Base-by-base conservation (phyloP, 2,113 vertebrate genomes). In the Ardeotis arabs region DNA sequence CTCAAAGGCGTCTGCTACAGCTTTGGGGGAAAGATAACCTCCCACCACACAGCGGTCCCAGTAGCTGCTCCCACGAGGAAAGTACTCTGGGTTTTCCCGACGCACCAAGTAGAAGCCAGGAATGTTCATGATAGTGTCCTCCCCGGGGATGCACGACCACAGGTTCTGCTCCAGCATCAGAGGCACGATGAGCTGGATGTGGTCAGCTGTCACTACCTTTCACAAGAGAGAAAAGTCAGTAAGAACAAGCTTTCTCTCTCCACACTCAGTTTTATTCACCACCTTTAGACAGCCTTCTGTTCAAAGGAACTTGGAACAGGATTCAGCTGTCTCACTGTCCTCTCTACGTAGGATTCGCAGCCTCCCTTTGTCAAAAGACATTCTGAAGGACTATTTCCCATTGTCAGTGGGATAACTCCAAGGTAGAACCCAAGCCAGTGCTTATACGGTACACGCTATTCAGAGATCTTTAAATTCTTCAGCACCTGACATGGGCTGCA, bases 11-110 rank as follows among this genome's bases (percentile, higher is more conserved):
- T 99, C 99, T 29, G 99, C 98, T 72, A 99, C 98, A 8, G 98
- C 98, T 97, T 98, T 99, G 7, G 99, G 99, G 29, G 99, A 99
- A 70, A 99, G 99, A 97, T 99, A 99, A 44, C 99, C 99, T 13
- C 99, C 99, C 2, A 99, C 99, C 69, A 99, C 99, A 95, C 99
- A 99, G 95, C 99, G 99, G 98, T 99, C 99, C 99, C 99, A 99
- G 98, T 99, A 99, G 97, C 99, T 99, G 97, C 98, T 99, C 28
- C 99, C 99, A 3, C 99, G 98, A 47, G 99, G 99, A 93, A 99
- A 99, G 93, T 99, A 99, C 89, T 99, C 99, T 27, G 99, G 96
- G 95, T 99, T 99, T 97, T 99, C 99, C 66, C 99, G 98, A 82
- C 99, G 99, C 37, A 99, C 97, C 45, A 99, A 97, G 98, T 98